Percentiles rank a stretch among this genome's conserved stretches.
Evolutionary conservation across 2,113 vertebrate species (phyloP).

Genomic region (Pleuronectes platessa): DNA sequence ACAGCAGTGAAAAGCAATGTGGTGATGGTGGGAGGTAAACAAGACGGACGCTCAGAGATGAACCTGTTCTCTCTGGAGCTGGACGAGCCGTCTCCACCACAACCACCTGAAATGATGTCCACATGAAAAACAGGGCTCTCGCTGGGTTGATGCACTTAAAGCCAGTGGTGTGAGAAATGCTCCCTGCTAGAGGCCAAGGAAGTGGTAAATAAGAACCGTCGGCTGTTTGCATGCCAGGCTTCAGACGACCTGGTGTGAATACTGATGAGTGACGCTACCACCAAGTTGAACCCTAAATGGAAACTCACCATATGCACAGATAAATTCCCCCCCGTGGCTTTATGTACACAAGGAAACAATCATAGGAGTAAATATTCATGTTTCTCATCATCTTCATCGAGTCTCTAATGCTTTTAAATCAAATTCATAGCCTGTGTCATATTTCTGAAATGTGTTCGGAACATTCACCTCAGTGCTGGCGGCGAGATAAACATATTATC

Average conservation of each 20-base stretch:
- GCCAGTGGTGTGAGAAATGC: constrained; percentile 10
- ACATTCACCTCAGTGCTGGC: too few species aligned
- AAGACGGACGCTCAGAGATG: constrained; percentile 46
- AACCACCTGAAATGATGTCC: constrained; percentile 24
- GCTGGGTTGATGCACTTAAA: constrained; percentile 13
- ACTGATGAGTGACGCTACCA: not conserved
- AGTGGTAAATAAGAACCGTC: not conserved
- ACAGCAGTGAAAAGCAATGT: constrained; percentile 3
- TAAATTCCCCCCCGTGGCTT: constrained; percentile 41
- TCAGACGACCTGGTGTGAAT: not conserved
- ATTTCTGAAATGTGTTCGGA: too few species aligned
- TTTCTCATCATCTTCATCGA: too few species aligned
- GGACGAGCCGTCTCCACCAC: constrained; percentile 30
- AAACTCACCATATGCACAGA: constrained; percentile 23
- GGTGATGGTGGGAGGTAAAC: constrained; percentile 28
- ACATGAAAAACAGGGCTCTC: constrained; percentile 13
- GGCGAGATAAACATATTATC: too few species aligned
- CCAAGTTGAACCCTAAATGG: not conserved
- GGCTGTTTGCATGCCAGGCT: constrained; percentile 1
- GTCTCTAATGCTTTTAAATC: too few species aligned
- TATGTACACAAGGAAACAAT: constrained; percentile 50
- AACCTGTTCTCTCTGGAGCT: constrained; percentile 43
- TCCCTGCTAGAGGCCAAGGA: not conserved
- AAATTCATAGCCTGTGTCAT: too few species aligned
- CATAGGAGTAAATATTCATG: constrained; percentile 48